A percentile compares a stretch with the other conserved stretches of the same genome.
Conservation (phyloP, 1,140 invertebrate species). For the Leptopilina boulardi region DNA sequence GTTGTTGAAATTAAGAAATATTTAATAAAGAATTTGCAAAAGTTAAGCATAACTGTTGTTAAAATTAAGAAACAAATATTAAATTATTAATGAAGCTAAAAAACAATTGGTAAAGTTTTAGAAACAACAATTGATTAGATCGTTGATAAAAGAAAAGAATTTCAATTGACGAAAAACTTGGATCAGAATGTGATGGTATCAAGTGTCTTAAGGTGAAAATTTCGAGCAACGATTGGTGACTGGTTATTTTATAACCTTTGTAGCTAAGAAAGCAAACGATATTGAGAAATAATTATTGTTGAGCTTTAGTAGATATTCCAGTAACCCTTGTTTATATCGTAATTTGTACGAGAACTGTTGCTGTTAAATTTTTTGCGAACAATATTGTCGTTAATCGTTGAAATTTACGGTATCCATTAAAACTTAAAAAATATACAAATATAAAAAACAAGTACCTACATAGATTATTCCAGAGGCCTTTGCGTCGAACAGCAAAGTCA, state of each 20-base stretch:
- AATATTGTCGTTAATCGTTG: constrained; percentile 32
- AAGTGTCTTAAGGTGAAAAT: constrained; percentile 23
- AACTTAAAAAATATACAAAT: not conserved
- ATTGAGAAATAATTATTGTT: constrained; percentile 14
- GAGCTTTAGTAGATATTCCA: constrained; percentile 15
- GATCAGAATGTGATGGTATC: constrained; percentile 2
- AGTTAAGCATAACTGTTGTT: too few relatives aligned
- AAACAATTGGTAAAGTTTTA: not conserved
- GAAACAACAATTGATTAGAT: not conserved
- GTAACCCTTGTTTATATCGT: constrained; percentile 4
- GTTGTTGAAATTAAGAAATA: too few relatives aligned
- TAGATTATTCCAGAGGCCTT: constrained; percentile 31
- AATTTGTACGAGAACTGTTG: constrained; percentile 26
- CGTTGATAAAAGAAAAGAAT: not conserved
- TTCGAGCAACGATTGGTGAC: constrained; percentile 15
- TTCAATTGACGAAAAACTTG: not conserved
- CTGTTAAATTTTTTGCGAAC: constrained; percentile 26
- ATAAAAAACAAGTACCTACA: constrained; percentile 1
- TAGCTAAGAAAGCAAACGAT: not conserved
- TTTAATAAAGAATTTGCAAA: too few relatives aligned
- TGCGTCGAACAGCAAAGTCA: constrained; percentile 26
- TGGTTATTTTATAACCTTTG: not conserved
- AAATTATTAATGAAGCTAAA: not conserved
- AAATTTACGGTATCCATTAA: constrained; percentile 18
- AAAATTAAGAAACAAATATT: too few relatives aligned